These are phyloP conservation scores for Stictonetta naevosa DNA, from an alignment of 2,113 vertebrate genomes.

Conservation along the genomic window DNA sequence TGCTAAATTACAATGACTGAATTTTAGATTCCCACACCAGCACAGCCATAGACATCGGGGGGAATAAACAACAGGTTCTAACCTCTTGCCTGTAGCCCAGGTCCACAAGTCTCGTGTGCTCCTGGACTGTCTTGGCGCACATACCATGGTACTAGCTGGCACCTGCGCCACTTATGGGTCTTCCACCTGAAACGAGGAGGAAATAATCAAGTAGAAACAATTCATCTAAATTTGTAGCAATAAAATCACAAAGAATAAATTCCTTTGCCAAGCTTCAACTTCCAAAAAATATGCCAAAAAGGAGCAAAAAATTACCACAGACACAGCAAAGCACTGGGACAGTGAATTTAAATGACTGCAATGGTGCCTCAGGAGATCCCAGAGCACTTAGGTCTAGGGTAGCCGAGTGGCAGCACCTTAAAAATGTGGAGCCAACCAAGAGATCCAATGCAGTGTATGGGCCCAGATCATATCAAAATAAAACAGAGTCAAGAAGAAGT, in stretches of 20 bases:
- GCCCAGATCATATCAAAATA: neutral
- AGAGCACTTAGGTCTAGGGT: neutral
- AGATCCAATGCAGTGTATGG: neutral
- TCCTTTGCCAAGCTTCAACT: neutral
- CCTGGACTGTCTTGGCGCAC: slow-evolving; percentile 87
- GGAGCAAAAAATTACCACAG: neutral
- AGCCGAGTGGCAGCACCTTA: neutral
- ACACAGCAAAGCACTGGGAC: neutral
- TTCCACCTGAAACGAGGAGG: slow-evolving; percentile 86
- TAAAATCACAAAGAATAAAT: neutral
- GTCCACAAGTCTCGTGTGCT: slow-evolving; percentile 92
- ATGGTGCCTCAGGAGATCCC: neutral
- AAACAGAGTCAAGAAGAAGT: neutral
- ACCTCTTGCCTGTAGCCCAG: slow-evolving; percentile 96
- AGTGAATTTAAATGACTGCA: neutral
- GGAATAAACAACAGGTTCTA: slow-evolving; percentile 1
- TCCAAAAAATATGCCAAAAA: neutral
- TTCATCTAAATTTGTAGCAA: neutral
- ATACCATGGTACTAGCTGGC: slow-evolving; percentile 93
- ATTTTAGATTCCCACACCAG: neutral
- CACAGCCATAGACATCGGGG: neutral
- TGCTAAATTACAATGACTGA: neutral
- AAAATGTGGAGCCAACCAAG: neutral
- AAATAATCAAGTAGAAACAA: neutral
- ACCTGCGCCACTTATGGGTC: slow-evolving; percentile 96